Base-by-base conservation (phyloP, 2,888 invertebrate genomes). In the Nomada lathburiana region DNA sequence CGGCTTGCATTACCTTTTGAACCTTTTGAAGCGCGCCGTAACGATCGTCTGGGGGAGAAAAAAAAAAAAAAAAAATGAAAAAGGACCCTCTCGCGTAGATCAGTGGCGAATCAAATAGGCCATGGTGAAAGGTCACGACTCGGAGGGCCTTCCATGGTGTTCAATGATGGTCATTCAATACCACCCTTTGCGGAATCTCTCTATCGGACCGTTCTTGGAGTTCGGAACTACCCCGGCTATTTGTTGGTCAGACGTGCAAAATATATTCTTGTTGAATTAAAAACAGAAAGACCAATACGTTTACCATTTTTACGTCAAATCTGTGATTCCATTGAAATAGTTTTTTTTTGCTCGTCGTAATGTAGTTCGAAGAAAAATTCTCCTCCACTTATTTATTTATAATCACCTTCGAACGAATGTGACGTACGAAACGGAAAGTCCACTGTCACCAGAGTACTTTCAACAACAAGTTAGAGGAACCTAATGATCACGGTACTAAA, bases 1-100 rank as follows among this genome's bases (percentile, higher is more conserved):
- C 77, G 69, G 83, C 53, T 67, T 59, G 84, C 84, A 84, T 79
- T 83, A 72, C 80, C 84, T 79, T 84, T 84, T 79, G 80, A 84
- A 52, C 72, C 83, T 84, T 84, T 84, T 84, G 76, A 84, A 65
- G 79, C 76, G 59, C 50, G 69, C 55, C 44, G 68, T 16, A 84
- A 80, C 76, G 84, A 83, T 69, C 80, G 79, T 60, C 74, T 60
- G 68, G 57, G 55, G 62, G 52, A 55, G 63, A 52, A 55, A 52
- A 72, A 26, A 63, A 36, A 82, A 53, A 47, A 23, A 76, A 55
- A 55, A 36, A 76, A 64, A 60, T 74, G 36, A 55, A 57, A 71
- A 77, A 60, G 68, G 80, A 74, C 85, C 80, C 81, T 84, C 74
- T 77, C 80, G 80, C 62, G 73, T 60, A 70, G 84, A 84, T 84